Conservation (phyloP, 2,113 vertebrate species). For the Corydoras maculifer region DNA sequence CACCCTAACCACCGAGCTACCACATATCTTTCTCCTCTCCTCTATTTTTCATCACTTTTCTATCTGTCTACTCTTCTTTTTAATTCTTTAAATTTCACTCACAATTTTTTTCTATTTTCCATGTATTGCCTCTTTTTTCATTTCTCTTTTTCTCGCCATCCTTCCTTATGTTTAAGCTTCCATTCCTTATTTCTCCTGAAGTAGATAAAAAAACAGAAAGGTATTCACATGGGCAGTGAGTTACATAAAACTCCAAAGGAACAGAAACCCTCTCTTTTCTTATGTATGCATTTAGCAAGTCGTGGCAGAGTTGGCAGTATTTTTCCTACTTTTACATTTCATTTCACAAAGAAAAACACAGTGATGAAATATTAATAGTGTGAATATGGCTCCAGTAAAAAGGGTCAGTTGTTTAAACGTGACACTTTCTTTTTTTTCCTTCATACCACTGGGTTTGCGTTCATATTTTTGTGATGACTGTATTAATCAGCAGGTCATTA, state of each 20-base stretch:
- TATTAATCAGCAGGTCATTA: constrained; percentile 33
- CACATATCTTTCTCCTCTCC: background rate
- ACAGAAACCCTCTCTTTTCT: constrained; percentile 1
- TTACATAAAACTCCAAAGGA: too few species aligned
- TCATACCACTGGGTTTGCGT: constrained; percentile 26
- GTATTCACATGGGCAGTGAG: too few species aligned
- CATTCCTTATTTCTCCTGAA: too few species aligned
- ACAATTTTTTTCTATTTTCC: background rate
- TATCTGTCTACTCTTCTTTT: background rate
- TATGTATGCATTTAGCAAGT: background rate
- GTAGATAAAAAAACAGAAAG: too few species aligned
- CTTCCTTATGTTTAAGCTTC: too few species aligned
- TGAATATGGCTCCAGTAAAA: too few species aligned
- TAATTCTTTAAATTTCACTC: background rate
- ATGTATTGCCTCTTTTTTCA: background rate
- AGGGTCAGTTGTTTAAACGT: too few species aligned
- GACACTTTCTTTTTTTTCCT: too few species aligned
- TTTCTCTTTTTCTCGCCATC: too few species aligned
- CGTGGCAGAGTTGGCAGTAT: background rate
- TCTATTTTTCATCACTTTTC: background rate
- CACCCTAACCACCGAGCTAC: too few species aligned
- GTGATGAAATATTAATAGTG: background rate
- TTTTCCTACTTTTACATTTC: constrained; percentile 20
- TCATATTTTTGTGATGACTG: too few species aligned
- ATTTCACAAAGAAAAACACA: background rate